Conservation (phyloP, 2,797 vertebrate species). For the Mormyrus hasselquistii region DNA sequence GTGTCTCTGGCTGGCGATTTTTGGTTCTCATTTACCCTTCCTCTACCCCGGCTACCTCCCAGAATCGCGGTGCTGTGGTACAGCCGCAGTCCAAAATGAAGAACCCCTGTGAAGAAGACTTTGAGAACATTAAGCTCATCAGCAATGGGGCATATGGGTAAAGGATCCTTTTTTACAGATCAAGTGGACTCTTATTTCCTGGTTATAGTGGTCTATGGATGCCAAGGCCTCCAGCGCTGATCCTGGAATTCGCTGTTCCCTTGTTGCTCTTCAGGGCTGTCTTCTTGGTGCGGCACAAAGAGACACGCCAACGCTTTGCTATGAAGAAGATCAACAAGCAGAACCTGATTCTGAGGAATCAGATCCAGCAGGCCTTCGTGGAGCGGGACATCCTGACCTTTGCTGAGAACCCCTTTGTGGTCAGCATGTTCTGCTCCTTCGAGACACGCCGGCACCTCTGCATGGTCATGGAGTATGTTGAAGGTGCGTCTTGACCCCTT, state of each 20-base stretch:
- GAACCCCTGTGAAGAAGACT: constrained; percentile 86
- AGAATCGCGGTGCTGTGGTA: constrained; percentile 67
- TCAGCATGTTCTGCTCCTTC: constrained; percentile 97
- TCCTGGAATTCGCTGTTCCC: background rate
- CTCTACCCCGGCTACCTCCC: constrained; percentile 28
- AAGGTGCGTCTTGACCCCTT: constrained; percentile 66
- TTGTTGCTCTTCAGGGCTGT: constrained; percentile 66
- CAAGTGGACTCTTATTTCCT: background rate
- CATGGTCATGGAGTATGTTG: constrained; percentile 98
- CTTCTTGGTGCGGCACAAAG: constrained; percentile 85
- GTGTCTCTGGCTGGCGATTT: background rate
- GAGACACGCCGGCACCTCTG: constrained; percentile 90
- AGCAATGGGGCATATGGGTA: constrained; percentile 97
- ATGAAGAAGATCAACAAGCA: constrained; percentile 99
- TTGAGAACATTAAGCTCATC: constrained; percentile 94
- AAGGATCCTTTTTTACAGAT: constrained; percentile 20
- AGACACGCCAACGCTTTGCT: constrained; percentile 89
- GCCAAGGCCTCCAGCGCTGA: background rate
- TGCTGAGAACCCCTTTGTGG: constrained; percentile 93
- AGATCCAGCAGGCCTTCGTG: constrained; percentile 96
- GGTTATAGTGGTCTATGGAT: background rate
- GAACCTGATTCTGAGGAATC: constrained; percentile 91
- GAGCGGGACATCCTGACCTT: constrained; percentile 93
- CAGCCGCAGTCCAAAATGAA: constrained; percentile 62
- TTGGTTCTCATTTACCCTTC: background rate